Conservation (phyloP, 2,888 invertebrate species). For the Cheilosia variabilis region DNA sequence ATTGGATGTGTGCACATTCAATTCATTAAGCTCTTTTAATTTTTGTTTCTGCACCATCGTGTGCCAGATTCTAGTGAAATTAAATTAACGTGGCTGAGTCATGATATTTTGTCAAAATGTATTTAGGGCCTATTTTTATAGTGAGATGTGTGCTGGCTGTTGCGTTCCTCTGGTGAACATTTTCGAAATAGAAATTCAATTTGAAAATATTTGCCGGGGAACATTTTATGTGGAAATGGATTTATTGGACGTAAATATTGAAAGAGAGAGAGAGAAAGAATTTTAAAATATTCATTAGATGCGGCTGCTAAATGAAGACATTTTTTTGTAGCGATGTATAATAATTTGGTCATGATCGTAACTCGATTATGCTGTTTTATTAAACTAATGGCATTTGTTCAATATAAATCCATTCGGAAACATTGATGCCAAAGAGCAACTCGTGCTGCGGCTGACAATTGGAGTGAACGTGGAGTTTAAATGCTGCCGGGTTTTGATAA, state of each 20-base stretch:
- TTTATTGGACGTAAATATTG: conserved; percentile 5
- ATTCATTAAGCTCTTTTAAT: conserved; percentile 7
- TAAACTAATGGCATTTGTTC: no score
- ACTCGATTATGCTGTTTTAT: no score
- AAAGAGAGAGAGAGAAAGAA: neutral
- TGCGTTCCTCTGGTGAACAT: conserved; percentile 12
- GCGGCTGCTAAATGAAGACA: no score
- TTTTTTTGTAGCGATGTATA: no score
- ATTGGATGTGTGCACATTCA: conserved; percentile 16
- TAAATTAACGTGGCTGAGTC: conserved; percentile 16
- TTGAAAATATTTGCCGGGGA: conserved; percentile 2
- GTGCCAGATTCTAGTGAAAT: conserved; percentile 3
- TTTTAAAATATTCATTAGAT: no score
- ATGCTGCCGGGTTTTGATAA: no score
- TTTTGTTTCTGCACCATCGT: neutral
- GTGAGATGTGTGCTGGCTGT: neutral
- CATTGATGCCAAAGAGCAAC: no score
- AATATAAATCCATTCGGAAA: no score
- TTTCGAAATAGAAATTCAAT: conserved; percentile 24
- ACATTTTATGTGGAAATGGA: neutral
- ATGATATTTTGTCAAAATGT: conserved; percentile 14
- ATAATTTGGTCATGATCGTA: no score
- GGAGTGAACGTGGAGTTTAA: no score
- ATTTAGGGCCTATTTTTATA: conserved; percentile 30
- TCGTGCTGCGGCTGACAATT: no score